Evolutionary conservation across 2,888 invertebrate genomes (phyloP), one percentile per base, ranked within the genome.

Genomic region (Urechis unicinctus): DNA sequence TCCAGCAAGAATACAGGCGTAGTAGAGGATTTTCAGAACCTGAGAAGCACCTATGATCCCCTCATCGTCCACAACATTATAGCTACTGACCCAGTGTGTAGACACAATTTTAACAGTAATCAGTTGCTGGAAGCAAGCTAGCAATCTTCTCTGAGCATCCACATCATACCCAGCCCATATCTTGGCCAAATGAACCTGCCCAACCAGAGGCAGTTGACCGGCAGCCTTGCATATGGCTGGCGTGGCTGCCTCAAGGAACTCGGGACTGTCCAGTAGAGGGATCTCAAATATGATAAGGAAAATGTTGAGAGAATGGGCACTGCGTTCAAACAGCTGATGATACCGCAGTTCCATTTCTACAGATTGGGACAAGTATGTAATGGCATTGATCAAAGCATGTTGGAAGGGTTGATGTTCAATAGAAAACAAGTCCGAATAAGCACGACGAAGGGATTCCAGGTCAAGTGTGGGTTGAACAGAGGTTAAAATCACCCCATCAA

Each of bases 1-100:
- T 1, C 94, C 93, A 2, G 91, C 91, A 63, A 91, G 73, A 76
- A 94, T 86, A 74, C 88, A 91, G 17, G 93, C 91, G 78, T 89
- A 92, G 63, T 70, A 78, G 26, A 79, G 61, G 21, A 78, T 66
- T 82, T 91, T 93, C 84, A 94, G 87, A 50, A 93, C 84, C 81
- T 88, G 89, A 22, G 92, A 90, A 1, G 91, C 88, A 57, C 87
- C 85, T 9, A 88, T 88, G 55, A 94, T 87, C 56, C 85, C 85
- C 51, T 86, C 85, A 64, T 93, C 91, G 71, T 93, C 91, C 74
- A 92, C 91, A 48, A 92, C 85, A 57, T 84, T 85, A 68, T 86
- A 88, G 68, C 58, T 60, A 6, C 63, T 60, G 4, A 63, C 64
- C 74, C 74, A 75, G 60, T 85, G 85, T 2, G 86, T 86, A 43